Evolutionary conservation across 2,888 invertebrate genomes (phyloP), one percentile per base, ranked within the genome.

Genomic region (Amphipyra tragopoginis): DNA sequence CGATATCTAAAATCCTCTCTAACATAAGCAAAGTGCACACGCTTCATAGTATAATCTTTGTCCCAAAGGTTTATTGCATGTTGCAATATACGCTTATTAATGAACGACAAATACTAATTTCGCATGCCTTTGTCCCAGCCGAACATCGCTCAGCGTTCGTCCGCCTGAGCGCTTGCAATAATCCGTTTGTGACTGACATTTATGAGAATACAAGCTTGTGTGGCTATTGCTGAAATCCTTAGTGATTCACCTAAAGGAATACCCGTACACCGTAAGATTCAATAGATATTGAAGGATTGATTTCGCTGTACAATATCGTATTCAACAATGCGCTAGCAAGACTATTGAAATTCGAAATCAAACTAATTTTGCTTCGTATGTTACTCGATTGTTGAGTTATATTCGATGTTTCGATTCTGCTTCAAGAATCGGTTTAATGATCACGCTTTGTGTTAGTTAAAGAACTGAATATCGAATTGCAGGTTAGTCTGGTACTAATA

Each of bases 41-140:
- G 14, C 1, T 14, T 48, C 8, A 7, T n/a, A 15, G 29, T 29
- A 49, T 84, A 75, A 71, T 85, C 80, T 79, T 66, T 77, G 80
- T 38, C 50, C 26, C 62, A 66, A 68, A 73, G 58, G 61, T 49
- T 59, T 69, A 71, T 76, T 69, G 77, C 65, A 65, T 65, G 57
- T 75, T 72, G 73, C 78, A 72, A 84, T 81, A 80, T 80, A 77
- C 79, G 77, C 76, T 83, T 84, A 80, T 75, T 85, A 89, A 86
- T 87, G 84, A 86, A 86, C 87, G 86, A 86, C 88, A 87, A 87
- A 89, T 75, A 86, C 85, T 87, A 90, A 90, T 90, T 88, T 87
- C 86, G 79, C 81, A 81, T 86, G 85, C 88, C 89, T 90, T 89
- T 90, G 90, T 89, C 64, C 67, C 57, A 60, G 38, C 54, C 68